Evolutionary conservation across 64 coral and sea anemone genomes (phyloP), one percentile per base, ranked within the genome.

Genomic region (Trachythela sp.): DNA sequence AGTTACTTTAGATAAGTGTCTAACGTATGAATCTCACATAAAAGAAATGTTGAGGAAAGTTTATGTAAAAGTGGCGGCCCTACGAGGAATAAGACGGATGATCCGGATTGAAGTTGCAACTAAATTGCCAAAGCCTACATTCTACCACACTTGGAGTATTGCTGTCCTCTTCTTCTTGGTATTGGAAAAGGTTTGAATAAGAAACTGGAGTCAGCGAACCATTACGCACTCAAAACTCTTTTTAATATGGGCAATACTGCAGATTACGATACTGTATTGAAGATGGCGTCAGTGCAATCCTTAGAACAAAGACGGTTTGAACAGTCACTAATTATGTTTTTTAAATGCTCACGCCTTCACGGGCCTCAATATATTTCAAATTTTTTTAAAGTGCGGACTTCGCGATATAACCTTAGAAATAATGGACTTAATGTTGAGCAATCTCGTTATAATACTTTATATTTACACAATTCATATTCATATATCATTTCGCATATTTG

Each of bases 101-200:
- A 11, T 45, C 11, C 42, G 4, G 42, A 45, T 45, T 6, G 11
- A 45, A 6, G 42, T 45, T 11, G 11, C 11, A 45, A 45, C 42
- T 6, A 36, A 39, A 2, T 88, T n/a, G 67, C 70, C 24, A 92
- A 88, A 20, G 86, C 86, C 2, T 84, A 85, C 26, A 18, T 88
- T 31, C 50, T 88, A 22, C 91, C 54, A 9, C 85, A 88, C 15
- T 39, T 92, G 39, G 91, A 92, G 58, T 92, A 92, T 54, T n/a
- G n/a, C n/a, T 92, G 85, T 52, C 70, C 85, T 39, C 85, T 87
- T 29, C 90, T 87, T 1, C 15, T 70, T 84, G 86, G 48, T 48
- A 88, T 84, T n/a, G 31, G 64, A 39, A 84, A 68, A 70, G 83
- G 70, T 22, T 22, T 92, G 70, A 87, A 24, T 71, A 84, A 13